phyloP scores from a whole-genome alignment of 2,888 invertebrate genomes.

The Eueremaeus valkanovi region DNA sequence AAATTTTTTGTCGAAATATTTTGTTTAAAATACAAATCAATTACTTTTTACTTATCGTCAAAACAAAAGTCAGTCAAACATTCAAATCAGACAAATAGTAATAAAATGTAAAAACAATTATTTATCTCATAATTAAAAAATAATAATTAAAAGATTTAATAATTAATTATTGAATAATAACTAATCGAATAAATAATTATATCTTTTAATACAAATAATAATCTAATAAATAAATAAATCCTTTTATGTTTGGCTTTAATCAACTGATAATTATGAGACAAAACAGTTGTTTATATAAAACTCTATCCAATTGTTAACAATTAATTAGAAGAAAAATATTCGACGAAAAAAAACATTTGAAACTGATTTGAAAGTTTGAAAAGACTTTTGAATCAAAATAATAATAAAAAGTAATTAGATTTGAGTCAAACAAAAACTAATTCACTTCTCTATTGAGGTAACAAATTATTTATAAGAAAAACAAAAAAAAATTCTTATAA shows the following conservation, averaged over 20 bases:
- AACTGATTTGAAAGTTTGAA: not conserved
- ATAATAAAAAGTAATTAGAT: not conserved
- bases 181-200: not conserved
- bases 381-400: not conserved
- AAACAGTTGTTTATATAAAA: conserved; percentile 6
- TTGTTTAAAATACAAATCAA: too few species aligned
- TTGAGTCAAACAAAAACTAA: not conserved
- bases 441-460: not conserved
- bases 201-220: not conserved
- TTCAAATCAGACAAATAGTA: not conserved
- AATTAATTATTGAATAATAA: not conserved
- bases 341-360: not conserved
- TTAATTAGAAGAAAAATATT: not conserved
- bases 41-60: too few species aligned
- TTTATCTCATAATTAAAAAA: not conserved
- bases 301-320: not conserved
- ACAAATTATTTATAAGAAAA: not conserved
- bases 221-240: conserved; percentile 2
- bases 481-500: too few species aligned
- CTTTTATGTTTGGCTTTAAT: not conserved
- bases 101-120: not conserved
- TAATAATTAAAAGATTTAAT: not conserved
- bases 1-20: too few species aligned
- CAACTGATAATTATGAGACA: not conserved
- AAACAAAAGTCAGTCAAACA: not conserved